Percentiles rank a stretch among this genome's conserved stretches.
Evolutionary conservation across 2,113 vertebrate genomes (phyloP).

Genomic region (Sylvilagus bachmani): DNA sequence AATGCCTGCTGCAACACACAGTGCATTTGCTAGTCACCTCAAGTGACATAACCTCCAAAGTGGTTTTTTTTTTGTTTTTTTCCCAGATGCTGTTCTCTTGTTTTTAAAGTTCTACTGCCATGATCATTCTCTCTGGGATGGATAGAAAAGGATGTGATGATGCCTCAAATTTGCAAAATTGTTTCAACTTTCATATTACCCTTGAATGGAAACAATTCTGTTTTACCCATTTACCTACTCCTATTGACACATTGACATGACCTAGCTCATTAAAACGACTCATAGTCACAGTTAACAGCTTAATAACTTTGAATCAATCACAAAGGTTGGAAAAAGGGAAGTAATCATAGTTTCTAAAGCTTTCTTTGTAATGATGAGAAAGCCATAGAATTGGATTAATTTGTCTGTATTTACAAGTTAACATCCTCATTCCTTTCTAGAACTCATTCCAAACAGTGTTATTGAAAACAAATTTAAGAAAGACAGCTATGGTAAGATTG

Average conservation of each 20-base stretch:
- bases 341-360: background rate
- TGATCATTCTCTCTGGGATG: background rate
- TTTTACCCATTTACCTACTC: background rate
- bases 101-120: background rate
- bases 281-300: background rate
- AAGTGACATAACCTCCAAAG: background rate
- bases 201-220: background rate
- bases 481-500: conserved; percentile 25
- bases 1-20: background rate
- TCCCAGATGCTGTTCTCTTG: background rate
- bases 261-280: conserved; percentile 5
- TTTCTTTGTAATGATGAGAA: conserved; percentile 50
- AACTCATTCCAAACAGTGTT: conserved; percentile 19
- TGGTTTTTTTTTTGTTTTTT: background rate
- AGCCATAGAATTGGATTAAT: conserved; percentile 23
- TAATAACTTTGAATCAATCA: conserved; percentile 14
- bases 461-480: conserved; percentile 56
- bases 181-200: background rate
- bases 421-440: background rate
- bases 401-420: conserved; percentile 43
- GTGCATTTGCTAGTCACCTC: background rate
- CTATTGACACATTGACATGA: background rate
- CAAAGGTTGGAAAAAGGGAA: background rate
- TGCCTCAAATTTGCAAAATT: background rate
- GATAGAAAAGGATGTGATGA: background rate